Base-by-base conservation (phyloP, 2,888 invertebrate species). In the Tenthredo livida region DNA sequence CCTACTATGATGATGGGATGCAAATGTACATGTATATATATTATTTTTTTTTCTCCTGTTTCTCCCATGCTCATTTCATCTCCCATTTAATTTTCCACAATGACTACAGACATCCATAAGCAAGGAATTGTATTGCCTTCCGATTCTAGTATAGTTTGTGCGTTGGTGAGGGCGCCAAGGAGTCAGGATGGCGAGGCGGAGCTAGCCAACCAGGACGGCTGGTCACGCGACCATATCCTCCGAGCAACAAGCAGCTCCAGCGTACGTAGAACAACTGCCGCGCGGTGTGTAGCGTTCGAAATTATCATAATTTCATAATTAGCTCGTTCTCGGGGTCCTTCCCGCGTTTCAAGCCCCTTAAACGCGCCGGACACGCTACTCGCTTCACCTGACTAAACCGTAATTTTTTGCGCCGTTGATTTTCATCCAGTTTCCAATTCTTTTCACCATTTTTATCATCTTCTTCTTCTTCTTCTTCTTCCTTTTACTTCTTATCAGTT, bases 281-380 rank as follows among this genome's bases (percentile, higher is more conserved):
- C 47, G 47, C 47, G 40, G 15, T 61, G 50, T 87, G 86, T 70
- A 67, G 67, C 37, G 75, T 83, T 83, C 84, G 87, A 87, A 90
- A 92, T 92, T 91, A 91, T 89, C 92, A 92, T 91, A 92, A 92
- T 92, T 92, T 92, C 91, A 91, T 92, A 92, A 92, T 92, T 92
- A 92, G 90, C 90, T 90, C 90, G 89, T 90, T 90, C 89, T 88
- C 89, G 90, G 89, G 91, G 90, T 89, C 90, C 90, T 90, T 87
- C 87, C 89, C 88, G 88, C 85, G 89, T 88, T 88, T 89, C 90
- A 88, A 87, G 86, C 87, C 88, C 88, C 88, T 89, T 89, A 90
- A 91, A 91, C 88, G 89, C 89, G 86, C 87, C 88, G 88, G 88
- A 90, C 90, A 90, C 90, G 90, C 90, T 88, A 89, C 87, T 87